Percentiles rank a stretch among this genome's conserved stretches.
Conservation (phyloP, 1,140 invertebrate genomes). For the Anadara kagoshimensis region DNA sequence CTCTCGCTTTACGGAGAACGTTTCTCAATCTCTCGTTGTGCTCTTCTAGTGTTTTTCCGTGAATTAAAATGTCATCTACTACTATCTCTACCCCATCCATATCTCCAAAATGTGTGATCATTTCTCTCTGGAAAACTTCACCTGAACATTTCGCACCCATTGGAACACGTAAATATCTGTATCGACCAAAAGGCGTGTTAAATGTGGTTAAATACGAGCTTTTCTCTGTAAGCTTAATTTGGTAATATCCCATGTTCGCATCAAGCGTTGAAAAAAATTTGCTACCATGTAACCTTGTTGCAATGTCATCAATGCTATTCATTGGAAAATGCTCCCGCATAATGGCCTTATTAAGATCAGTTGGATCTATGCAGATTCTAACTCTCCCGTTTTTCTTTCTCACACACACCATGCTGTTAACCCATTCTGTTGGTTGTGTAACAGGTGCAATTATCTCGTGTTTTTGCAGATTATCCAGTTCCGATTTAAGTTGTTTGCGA, state of each 20-base stretch:
- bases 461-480: conserved; percentile 37
- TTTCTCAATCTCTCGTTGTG: conserved; percentile 21
- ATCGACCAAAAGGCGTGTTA: conserved; percentile 44
- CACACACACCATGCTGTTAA: conserved; percentile 68
- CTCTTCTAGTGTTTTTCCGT: conserved; percentile 35
- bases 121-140: conserved; percentile 37
- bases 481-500: conserved; percentile 38
- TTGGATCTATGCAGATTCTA: conserved; percentile 76
- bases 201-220: conserved; percentile 35
- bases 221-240: conserved; percentile 67
- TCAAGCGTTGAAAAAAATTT: conserved; percentile 48
- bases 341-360: conserved; percentile 74
- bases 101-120: conserved; percentile 13
- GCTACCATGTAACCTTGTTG: conserved; percentile 32
- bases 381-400: conserved; percentile 72
- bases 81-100: conserved; percentile 3
- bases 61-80: conserved; percentile 69
- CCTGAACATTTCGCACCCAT: conserved; percentile 34
- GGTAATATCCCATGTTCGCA: conserved; percentile 59
- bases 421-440: conserved; percentile 73
- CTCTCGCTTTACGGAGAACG: conserved; percentile 29
- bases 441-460: conserved; percentile 46
- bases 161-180: conserved; percentile 29
- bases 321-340: conserved; percentile 54
- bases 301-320: conserved; percentile 41